Base-by-base conservation (phyloP, 2,113 vertebrate species). In the Amphiprion ocellaris region DNA sequence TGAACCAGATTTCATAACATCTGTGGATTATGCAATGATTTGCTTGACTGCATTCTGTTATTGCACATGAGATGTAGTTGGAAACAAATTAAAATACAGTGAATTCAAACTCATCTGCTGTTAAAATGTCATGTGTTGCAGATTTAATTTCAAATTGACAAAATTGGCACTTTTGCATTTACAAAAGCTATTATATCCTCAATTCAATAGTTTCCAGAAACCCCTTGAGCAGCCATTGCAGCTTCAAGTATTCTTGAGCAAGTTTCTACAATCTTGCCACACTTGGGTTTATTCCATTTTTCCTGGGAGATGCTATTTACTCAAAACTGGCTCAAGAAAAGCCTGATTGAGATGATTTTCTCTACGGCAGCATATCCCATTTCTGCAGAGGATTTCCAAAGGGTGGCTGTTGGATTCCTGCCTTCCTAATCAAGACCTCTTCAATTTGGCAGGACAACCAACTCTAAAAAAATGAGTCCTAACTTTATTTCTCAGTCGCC, bases 11-110 rank as follows among this genome's bases (percentile, higher is more conserved):
- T 68, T 73, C 15, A 66, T 49, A 44, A 70, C 41, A 67, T 67
- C 28, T 53, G 15, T 53, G 63, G 64, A 72, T 52, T 39, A 52
- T 46, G 46, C 17, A 61, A 62, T 72, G 12, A 72, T 81, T 81
- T 74, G 17, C 52, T 39, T 21, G 39, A 71, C 26, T 66, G 17
- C 28, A 66, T 26, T 61, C n/a, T 46, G 47, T 53, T 65, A 71
- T 58, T 81, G 21, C 56, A 69, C 41, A n/a, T 26, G 16, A 41
- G 11, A 61, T 28, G 39, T 1, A 26, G n/a, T 19, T 64, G 33
- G 10, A 41, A 69, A 66, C 17, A 28, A 77, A 63, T 39, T 11
- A 60, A 74, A 37, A n/a, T 59, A 10, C 49, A 46, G 24, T 10
- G 6, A 5, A 17, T 24, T 55, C n/a, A 21, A 11, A 54, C 19